These are phyloP conservation scores for Hypolimnas misippus DNA, from an alignment of 2,888 invertebrate genomes.

Conservation along the genomic window DNA sequence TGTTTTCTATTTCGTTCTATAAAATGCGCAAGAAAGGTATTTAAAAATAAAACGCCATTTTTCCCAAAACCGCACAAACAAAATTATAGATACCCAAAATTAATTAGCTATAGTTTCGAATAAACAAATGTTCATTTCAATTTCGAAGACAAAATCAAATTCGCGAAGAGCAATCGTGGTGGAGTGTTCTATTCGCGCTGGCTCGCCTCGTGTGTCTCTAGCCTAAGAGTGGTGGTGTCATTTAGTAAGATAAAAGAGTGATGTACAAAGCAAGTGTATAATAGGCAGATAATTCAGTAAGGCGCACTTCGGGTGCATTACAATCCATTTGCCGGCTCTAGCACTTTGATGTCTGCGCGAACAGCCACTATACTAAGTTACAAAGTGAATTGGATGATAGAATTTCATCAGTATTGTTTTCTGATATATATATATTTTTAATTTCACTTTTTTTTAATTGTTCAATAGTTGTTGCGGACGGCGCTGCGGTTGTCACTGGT, in stretches of 20 bases:
- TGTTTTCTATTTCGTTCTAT: no score
- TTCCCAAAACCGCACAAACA: neutral
- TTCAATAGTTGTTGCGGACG: slow-evolving; percentile 1
- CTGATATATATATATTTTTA: slow-evolving; percentile 29
- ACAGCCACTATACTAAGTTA: slow-evolving; percentile 28
- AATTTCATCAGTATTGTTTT: slow-evolving; percentile 37
- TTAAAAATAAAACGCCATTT: neutral
- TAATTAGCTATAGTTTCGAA: neutral
- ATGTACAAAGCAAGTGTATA: slow-evolving; percentile 78
- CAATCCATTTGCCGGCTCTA: slow-evolving; percentile 64
- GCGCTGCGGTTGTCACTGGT: neutral
- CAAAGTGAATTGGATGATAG: slow-evolving; percentile 40
- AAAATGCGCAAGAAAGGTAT: neutral
- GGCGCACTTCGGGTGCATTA: slow-evolving; percentile 68
- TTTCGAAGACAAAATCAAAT: neutral
- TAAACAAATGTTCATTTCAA: neutral
- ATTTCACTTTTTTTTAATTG: slow-evolving; percentile 23
- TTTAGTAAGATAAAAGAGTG: slow-evolving; percentile 66
- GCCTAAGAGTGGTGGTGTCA: slow-evolving; percentile 51
- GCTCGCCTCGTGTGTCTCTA: slow-evolving; percentile 60
- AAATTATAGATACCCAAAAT: neutral
- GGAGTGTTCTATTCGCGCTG: slow-evolving; percentile 38
- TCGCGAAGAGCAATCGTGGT: slow-evolving; percentile 6
- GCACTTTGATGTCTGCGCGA: slow-evolving; percentile 46
- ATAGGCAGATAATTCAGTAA: slow-evolving; percentile 77